phyloP scores from a whole-genome alignment of 2,888 invertebrate species.

The Microplitis deprimator region DNA sequence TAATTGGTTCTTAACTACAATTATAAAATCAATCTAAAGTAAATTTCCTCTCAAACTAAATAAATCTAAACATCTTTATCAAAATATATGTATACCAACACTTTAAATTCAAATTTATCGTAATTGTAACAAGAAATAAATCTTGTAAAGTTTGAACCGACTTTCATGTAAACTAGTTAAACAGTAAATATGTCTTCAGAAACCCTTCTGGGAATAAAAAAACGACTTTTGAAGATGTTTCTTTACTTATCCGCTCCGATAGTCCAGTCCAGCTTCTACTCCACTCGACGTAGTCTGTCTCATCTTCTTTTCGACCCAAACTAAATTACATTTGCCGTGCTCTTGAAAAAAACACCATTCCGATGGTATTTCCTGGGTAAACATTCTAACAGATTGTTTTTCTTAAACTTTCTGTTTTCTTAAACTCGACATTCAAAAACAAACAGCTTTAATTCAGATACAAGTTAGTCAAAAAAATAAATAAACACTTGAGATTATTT shows the following conservation, averaged over 20 bases:
- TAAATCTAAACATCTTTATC: neutral
- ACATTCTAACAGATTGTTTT: slow-evolving; percentile 39
- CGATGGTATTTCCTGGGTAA: slow-evolving; percentile 55
- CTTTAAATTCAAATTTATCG: slow-evolving; percentile 3
- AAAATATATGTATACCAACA: neutral
- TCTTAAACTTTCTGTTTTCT: slow-evolving; percentile 28
- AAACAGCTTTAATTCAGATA: slow-evolving; percentile 21
- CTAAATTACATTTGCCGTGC: slow-evolving; percentile 58
- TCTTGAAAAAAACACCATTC: slow-evolving; percentile 47
- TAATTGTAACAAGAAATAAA: neutral
- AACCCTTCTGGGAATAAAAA: neutral
- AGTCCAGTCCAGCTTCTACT: slow-evolving; percentile 22
- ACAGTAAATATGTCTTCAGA: neutral
- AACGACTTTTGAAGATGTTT: slow-evolving; percentile 14
- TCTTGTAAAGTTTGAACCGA: neutral
- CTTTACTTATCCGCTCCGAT: slow-evolving; percentile 13
- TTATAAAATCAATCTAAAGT: neutral
- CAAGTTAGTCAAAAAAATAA: slow-evolving; percentile 29
- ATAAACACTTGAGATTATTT: neutral
- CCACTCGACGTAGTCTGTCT: neutral
- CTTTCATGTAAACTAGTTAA: neutral
- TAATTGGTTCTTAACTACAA: neutral
- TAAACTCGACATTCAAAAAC: slow-evolving; percentile 38
- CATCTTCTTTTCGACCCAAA: slow-evolving; percentile 24
- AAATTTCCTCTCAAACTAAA: neutral